Evolutionary conservation across 2,797 vertebrate species (phyloP), one percentile per base, ranked within the genome.

Genomic region (Helostoma temminkii): DNA sequence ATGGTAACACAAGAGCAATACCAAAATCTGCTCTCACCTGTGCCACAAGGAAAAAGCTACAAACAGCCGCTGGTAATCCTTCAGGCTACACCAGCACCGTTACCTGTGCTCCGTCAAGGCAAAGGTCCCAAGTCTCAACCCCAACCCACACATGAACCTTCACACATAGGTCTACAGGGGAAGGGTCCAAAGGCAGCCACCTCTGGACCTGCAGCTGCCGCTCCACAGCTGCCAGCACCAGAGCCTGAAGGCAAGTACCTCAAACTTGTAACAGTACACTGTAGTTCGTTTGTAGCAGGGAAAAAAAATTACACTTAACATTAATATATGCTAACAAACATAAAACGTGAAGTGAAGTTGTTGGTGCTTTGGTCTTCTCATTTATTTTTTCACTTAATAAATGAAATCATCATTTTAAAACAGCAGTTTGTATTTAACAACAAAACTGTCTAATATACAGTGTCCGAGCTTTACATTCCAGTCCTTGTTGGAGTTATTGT

Each of bases 221-320:
- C 71, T 56, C 26, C 63, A 26, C 82, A 86, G 41, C 21, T n/a
- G n/a, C 48, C 52, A 9, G 55, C 24, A 47, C 61, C 63, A 56
- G 78, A 78, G 49, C 66, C 76, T 64, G 80, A 91, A 87, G 85
- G 91, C 70, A 87, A 88, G 85, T 87, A 41, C 37, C 36, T 43
- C 15, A n/a, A n/a, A n/a, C n/a, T n/a, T n/a, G n/a, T n/a, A n/a
- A n/a, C n/a, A n/a, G n/a, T n/a, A n/a, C n/a, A n/a, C n/a, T 52
- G 6, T 16, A 18, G 14, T 22, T 5, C 3, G 32, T 53, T 19
- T 53, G 36, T 41, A 67, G 34, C 7, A 9, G 10, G 48, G 25
- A 55, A 70, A 39, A 39, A n/a, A 19, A n/a, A 2, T 9, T 8
- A n/a, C 7, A 21, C n/a, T n/a, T 8, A 42, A 42, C 18, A 41